Evolutionary conservation across 1,140 invertebrate species (phyloP).

Genomic region (Caligus rogercresseyi): DNA sequence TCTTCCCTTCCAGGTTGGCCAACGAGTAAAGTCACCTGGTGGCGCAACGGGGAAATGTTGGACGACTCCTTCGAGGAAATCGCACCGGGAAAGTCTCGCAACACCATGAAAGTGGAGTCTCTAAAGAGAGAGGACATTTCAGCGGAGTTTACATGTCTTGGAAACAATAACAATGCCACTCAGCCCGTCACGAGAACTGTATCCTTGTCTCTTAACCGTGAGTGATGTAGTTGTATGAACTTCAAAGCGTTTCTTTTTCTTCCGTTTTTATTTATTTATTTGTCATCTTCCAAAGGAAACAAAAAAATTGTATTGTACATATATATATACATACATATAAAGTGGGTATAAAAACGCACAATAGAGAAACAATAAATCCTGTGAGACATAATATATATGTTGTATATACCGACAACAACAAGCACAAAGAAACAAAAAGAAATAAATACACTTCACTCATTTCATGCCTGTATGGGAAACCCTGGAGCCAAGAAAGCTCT

Average conservation of each 20-base stretch:
- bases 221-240: constrained; percentile 22
- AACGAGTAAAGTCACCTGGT: constrained; percentile 21
- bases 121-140: constrained; percentile 24
- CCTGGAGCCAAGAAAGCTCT: no score
- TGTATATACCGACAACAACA: no score
- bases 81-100: constrained; percentile 24
- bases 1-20: constrained; percentile 6
- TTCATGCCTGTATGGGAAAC: no score
- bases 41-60: constrained; percentile 23
- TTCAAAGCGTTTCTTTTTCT: background rate
- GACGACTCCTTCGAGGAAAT: constrained; percentile 24
- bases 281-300: no score
- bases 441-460: no score
- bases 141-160: constrained; percentile 25
- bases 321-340: no score
- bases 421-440: no score
- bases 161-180: constrained; percentile 26
- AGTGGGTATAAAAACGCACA: no score
- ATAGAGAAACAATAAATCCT: no score
- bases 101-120: constrained; percentile 24
- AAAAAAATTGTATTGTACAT: no score
- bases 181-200: constrained; percentile 21
- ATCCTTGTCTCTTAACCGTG: constrained; percentile 26
- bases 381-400: no score
- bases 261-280: no score